These are phyloP conservation scores for Petrocephalus sullivani DNA, from an alignment of 2,797 vertebrate species.

Conservation along the genomic window DNA sequence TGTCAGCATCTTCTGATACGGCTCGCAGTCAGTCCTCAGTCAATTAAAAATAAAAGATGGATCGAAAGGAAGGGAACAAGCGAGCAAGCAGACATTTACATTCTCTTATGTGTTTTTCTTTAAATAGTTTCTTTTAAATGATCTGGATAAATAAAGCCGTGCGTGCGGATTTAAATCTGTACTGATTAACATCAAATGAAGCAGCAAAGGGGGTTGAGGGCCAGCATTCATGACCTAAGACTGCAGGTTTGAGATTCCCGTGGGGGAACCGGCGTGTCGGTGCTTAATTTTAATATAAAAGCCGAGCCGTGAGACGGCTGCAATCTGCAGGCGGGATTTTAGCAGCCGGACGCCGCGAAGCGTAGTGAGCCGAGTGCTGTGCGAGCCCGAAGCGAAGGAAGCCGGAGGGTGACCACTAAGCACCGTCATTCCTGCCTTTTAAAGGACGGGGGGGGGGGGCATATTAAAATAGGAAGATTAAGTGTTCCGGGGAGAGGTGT, in stretches of 20 bases:
- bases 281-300: not conserved
- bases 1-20: not conserved
- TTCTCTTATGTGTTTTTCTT: not conserved
- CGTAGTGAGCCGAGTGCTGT: not conserved
- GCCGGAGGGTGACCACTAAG: not conserved
- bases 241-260: not conserved
- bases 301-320: not conserved
- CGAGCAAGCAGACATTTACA: not conserved
- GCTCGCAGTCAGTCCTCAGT: not conserved
- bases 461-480: not conserved
- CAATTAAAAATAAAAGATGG: conserved; percentile 13
- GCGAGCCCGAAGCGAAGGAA: not conserved
- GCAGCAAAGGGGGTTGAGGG: not conserved
- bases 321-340: not conserved
- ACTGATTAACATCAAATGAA: not conserved
- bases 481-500: not conserved
- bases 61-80: not conserved
- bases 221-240: not conserved
- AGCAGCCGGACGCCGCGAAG: not conserved
- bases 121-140: not conserved
- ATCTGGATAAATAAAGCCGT: not conserved
- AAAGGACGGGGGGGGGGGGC: not conserved
- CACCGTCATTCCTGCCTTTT: not conserved
- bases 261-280: not conserved
- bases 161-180: not conserved